Conservation (phyloP, 2,797 vertebrate species). For the Enteromius viviparus region DNA sequence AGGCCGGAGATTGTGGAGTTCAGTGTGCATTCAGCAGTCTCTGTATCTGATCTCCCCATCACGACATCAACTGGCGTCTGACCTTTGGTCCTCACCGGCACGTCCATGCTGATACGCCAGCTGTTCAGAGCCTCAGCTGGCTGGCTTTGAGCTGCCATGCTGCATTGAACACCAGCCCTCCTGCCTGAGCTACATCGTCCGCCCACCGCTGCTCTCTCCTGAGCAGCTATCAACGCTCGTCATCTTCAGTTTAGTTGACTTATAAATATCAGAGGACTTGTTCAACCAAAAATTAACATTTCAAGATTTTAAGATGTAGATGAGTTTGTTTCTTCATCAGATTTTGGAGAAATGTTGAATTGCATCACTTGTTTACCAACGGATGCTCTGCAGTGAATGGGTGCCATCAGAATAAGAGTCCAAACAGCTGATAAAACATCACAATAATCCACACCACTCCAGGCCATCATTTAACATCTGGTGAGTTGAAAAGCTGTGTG, state of each 20-base stretch:
- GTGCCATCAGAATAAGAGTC: not conserved
- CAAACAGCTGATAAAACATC: not conserved
- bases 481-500: not conserved
- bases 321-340: not conserved
- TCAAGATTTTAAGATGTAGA: not conserved
- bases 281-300: not conserved
- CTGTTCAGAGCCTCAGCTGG: conserved; percentile 44
- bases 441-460: not conserved
- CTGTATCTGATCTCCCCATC: conserved; percentile 39
- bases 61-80: conserved; percentile 35
- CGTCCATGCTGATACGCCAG: conserved; percentile 34
- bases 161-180: conserved; percentile 22
- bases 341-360: not conserved
- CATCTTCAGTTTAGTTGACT: not conserved
- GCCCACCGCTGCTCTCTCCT: not conserved
- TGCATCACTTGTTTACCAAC: not conserved
- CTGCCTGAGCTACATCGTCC: not conserved
- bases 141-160: conserved; percentile 21
- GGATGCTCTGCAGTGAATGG: not conserved
- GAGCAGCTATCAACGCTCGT: not conserved
- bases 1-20: conserved; percentile 8
- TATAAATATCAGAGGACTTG: conserved; percentile 9
- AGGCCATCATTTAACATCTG: not conserved
- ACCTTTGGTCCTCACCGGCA: conserved; percentile 48
- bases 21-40: not conserved